Percentiles rank a stretch among this genome's conserved stretches.
These are phyloP conservation scores for Sinocyclocheilus maitianheensis DNA, from an alignment of 2,113 vertebrate genomes.

Conservation along the genomic window DNA sequence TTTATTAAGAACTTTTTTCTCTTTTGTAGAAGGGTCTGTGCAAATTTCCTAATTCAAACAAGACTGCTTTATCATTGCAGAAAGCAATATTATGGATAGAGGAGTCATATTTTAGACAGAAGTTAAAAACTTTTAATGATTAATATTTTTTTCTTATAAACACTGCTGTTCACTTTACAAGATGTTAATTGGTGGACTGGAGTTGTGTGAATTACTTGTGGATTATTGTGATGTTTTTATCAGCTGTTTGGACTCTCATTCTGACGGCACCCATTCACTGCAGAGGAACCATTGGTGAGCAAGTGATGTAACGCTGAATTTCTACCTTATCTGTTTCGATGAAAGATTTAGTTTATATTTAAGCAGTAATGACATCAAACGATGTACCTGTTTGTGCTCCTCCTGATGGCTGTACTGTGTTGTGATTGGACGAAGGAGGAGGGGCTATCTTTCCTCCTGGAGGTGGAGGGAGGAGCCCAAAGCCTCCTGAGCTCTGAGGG, in stretches of 20 bases:
- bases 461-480: conserved; percentile 89
- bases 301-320: not conserved
- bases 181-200: not conserved
- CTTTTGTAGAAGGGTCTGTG: no score
- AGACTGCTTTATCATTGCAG: not conserved
- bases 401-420: conserved; percentile 67
- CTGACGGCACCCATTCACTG: no score
- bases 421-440: conserved; percentile 77
- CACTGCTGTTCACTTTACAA: no score
- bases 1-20: no score
- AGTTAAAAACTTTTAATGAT: no score
- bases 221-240: no score
- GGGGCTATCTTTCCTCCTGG: conserved; percentile 85
- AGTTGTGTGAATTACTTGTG: not conserved
- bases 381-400: conserved; percentile 59
- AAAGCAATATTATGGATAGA: not conserved
- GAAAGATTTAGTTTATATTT: not conserved
- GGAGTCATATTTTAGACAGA: no score
- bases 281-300: not conserved
- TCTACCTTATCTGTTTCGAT: not conserved
- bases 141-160: no score
- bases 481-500: conserved; percentile 76
- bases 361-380: not conserved
- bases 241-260: no score
- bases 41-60: not conserved